Percentiles rank a stretch among this genome's conserved stretches.
phyloP scores from a whole-genome alignment of 2,113 vertebrate species.

The Cheirogaleus medius region DNA sequence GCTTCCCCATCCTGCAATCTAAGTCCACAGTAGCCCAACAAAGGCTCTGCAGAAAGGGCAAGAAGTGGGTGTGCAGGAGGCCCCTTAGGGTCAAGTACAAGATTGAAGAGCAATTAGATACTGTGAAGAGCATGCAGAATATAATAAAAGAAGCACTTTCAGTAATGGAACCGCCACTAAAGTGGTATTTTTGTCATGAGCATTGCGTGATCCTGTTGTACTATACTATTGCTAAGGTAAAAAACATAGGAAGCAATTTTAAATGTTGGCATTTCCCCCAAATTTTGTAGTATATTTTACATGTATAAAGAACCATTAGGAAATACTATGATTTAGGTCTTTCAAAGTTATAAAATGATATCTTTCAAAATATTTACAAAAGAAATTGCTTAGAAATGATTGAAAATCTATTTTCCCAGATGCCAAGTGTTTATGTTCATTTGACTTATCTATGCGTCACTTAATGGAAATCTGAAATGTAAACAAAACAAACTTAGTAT shows the following conservation, averaged over 20 bases:
- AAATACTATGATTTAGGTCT: background rate
- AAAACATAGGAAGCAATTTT: background rate
- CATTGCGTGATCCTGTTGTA: background rate
- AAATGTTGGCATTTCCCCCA: background rate
- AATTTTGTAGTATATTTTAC: background rate
- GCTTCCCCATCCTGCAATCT: background rate
- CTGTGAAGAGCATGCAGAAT: background rate
- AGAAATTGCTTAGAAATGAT: background rate
- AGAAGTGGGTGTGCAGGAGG: background rate
- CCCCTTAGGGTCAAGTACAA: background rate
- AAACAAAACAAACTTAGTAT: background rate
- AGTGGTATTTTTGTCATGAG: background rate
- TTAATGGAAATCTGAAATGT: conserved; percentile 11
- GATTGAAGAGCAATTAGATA: background rate
- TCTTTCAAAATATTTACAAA: background rate
- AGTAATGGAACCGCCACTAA: background rate
- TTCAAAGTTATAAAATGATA: background rate
- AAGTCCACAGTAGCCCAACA: background rate
- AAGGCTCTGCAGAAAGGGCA: background rate
- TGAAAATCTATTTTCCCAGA: background rate
- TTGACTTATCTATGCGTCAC: background rate
- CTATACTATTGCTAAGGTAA: background rate
- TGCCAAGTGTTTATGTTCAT: background rate
- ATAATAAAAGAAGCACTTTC: background rate
- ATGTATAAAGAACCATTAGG: background rate